Base-by-base conservation (phyloP, 2,797 vertebrate species). In the Apogon hyalosoma region DNA sequence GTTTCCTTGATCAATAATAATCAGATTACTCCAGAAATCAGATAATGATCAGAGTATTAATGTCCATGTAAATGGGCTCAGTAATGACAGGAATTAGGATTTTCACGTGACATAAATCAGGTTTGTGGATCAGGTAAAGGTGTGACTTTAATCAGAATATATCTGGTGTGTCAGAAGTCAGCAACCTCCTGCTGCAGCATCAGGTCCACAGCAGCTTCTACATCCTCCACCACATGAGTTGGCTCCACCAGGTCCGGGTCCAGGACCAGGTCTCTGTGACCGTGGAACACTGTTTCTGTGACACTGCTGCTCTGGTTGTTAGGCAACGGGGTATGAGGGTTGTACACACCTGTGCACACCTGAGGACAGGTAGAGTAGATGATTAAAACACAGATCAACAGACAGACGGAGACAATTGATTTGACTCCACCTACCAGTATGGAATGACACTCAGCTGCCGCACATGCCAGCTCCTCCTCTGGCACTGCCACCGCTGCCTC, bases 271-370 rank as follows among this genome's bases (percentile, higher is more conserved):
- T 97, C 95, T 13, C 94, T 87, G 85, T 97, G 95, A 1, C 95
- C 95, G 0, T 96, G 94, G 75, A 95, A 94, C 48, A 89, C 92
- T 0, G 43, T 78, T 63, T 93, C 88, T 0, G 87, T 79, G 5
- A 88, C 0, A 1, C 67, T 62, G 9, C 83, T 72, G 45, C 61
- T 65, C 33, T 79, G 19, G 16, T 92, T 76, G 2, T 62, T 61
- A 8, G 92, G 87, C 15, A 87, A 60, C 43, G 86, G 75, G 0
- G 66, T 40, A 28, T 57, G 81, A 1, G 96, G 95, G 71, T 90
- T 92, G 71, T 95, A 96, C 45, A 97, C 94, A 0, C 96, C 96
- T 0, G 96, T 97, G 66, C 96, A 97, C 15, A 98, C 96, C 83
- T 97, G 91, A 18, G 92, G 56, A 76, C 41, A 68, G 24, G 33